Percentiles rank a stretch among this genome's conserved stretches.
Evolutionary conservation across 1,140 invertebrate genomes (phyloP).

Genomic region (Sarcophaga bullata): DNA sequence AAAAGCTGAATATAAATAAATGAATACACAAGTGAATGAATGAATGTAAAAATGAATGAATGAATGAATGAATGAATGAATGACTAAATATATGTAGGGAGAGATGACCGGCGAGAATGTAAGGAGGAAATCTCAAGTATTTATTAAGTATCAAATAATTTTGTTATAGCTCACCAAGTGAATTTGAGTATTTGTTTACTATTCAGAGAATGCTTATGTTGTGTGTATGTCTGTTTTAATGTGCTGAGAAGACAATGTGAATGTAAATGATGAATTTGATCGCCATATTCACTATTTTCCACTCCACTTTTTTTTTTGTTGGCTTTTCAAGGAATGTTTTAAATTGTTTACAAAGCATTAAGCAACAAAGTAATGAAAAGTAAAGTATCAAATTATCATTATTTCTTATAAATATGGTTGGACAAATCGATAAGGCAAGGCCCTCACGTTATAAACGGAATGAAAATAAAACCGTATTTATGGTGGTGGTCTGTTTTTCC

Average conservation of each 20-base stretch:
- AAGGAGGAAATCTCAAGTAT: conserved; percentile 1
- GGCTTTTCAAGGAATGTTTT: conserved; percentile 2
- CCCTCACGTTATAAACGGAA: too few relatives aligned
- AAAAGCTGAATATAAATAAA: not conserved
- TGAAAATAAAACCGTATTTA: not conserved
- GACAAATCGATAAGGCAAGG: not conserved
- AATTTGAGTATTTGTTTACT: conserved; percentile 16
- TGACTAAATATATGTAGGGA: too few relatives aligned
- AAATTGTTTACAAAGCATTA: not conserved
- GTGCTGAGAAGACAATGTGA: not conserved
- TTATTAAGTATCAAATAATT: conserved; percentile 41
- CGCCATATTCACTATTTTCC: not conserved
- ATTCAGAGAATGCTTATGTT: not conserved
- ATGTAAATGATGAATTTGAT: not conserved
- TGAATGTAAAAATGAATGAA: too few relatives aligned
- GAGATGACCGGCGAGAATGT: too few relatives aligned
- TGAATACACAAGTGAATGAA: not conserved
- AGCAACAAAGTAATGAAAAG: conserved; percentile 8
- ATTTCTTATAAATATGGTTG: not conserved
- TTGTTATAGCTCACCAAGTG: not conserved
- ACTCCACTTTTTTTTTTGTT: not conserved
- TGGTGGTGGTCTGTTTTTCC: conserved; percentile 15
- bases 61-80: too few relatives aligned
- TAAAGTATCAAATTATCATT: not conserved
- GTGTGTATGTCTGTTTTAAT: too few relatives aligned